Percentiles rank a stretch among this genome's conserved stretches.
Conservation (phyloP, 2,888 invertebrate genomes). For the Chloroclysta siterata region DNA sequence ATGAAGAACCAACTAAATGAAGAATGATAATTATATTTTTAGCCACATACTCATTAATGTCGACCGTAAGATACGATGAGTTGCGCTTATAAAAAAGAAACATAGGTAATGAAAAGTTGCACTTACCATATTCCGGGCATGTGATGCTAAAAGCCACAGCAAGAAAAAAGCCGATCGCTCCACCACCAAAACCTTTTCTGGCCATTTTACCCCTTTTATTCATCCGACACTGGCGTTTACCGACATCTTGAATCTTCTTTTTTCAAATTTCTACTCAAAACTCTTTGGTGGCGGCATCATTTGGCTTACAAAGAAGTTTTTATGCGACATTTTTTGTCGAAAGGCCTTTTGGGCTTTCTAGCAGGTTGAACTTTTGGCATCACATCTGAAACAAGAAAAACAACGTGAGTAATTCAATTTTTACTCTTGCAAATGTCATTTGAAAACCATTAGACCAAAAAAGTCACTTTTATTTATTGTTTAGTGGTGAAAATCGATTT, state of each 20-base stretch:
- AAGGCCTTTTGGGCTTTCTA: slow-evolving; percentile 43
- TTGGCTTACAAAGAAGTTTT: slow-evolving; percentile 53
- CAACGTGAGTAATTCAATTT: not conserved
- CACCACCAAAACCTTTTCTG: slow-evolving; percentile 72
- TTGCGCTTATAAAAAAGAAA: not conserved
- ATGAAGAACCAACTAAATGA: too few relatives aligned
- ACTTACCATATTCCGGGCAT: slow-evolving; percentile 81
- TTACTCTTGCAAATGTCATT: not conserved
- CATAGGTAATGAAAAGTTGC: slow-evolving; percentile 1
- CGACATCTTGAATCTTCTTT: slow-evolving; percentile 74
- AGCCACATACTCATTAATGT: not conserved
- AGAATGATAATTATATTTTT: not conserved
- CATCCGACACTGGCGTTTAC: slow-evolving; percentile 77
- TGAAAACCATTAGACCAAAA: too few relatives aligned
- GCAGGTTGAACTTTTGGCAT: slow-evolving; percentile 41
- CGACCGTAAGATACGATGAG: not conserved
- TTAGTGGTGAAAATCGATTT: too few relatives aligned
- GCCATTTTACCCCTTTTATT: slow-evolving; percentile 76
- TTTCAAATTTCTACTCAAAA: slow-evolving; percentile 66
- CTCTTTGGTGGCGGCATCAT: slow-evolving; percentile 60
- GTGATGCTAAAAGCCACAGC: slow-evolving; percentile 78
- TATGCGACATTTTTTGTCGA: slow-evolving; percentile 59
- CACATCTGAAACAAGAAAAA: slow-evolving; percentile 64
- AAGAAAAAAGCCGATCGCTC: slow-evolving; percentile 78
- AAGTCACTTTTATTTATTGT: too few relatives aligned